Evolutionary conservation across 2,888 invertebrate genomes (phyloP), one percentile per base, ranked within the genome.

Genomic region (Mythimna pallens): DNA sequence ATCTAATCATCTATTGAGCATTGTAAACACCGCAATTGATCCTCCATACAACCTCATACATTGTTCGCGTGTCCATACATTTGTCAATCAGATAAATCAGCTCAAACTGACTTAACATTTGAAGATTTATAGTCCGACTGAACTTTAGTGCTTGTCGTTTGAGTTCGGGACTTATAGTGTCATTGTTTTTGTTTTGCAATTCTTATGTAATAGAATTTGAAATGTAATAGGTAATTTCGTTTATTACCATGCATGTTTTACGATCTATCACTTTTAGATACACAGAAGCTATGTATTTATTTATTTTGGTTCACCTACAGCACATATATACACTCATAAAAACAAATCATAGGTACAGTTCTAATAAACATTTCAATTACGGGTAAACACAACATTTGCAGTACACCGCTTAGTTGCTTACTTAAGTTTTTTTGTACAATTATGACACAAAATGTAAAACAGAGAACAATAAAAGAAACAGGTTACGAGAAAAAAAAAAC

Each of bases 61-160:
- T 91, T 90, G 90, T 91, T 81, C 74, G 83, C 81, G 62, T 85
- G 89, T 86, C 78, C 69, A 83, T 87, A 86, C 87, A 86, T 87
- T 86, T 86, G 85, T 87, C 84, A 85, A 86, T 88, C 84, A 63
- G 78, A 81, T 83, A 80, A 67, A 68, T 70, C 66, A 67, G 83
- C 84, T 88, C 83, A 87, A 76, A 86, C 73, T 67, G 70, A 76
- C 76, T 81, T 84, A 83, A 81, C 84, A 84, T 87, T 85, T 81
- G 66, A 85, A 84, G 85, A 85, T 85, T 85, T 85, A 85, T 85
- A 43, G 76, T 70, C 17, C 22, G 47, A 25, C 10, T 86, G 85
- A 86, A 86, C 86, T 86, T 86, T 85, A 78, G 25, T 70, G 69
- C 54, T 25, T 25, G 59, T 59, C 71, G 52, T 81, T 80, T 72